These are phyloP conservation scores for Charaxes varanes DNA, from an alignment of 1,140 invertebrate species.

Conservation along the genomic window DNA sequence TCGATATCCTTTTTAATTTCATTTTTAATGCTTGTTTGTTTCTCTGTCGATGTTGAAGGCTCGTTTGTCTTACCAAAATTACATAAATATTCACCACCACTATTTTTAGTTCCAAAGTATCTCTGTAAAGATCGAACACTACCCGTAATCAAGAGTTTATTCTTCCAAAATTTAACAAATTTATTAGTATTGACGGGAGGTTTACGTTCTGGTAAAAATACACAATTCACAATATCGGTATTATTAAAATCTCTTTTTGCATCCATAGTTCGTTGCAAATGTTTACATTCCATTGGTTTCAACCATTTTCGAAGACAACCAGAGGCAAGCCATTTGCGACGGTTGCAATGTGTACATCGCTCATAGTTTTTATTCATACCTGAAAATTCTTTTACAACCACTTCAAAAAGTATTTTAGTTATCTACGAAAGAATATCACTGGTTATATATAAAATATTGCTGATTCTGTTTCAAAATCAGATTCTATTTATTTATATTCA, in stretches of 20 bases:
- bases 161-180: constrained; percentile 68
- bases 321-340: constrained; percentile 61
- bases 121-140: constrained; percentile 60
- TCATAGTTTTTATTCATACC: constrained; percentile 66
- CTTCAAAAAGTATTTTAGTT: no score
- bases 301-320: constrained; percentile 66
- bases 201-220: constrained; percentile 53
- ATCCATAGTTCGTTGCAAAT: constrained; percentile 63
- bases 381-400: constrained; percentile 11
- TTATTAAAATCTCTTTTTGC: constrained; percentile 60
- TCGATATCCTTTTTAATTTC: constrained; percentile 41
- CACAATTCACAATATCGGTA: constrained; percentile 55
- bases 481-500: no score
- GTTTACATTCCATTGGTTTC: constrained; percentile 69
- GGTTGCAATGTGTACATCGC: constrained; percentile 61
- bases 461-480: no score
- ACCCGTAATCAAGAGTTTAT: constrained; percentile 59
- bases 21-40: constrained; percentile 25
- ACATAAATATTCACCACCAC: constrained; percentile 44
- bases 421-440: no score
- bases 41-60: constrained; percentile 47
- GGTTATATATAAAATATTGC: no score
- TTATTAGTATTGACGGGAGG: constrained; percentile 49
- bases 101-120: constrained; percentile 59
- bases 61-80: constrained; percentile 44